Conservation (phyloP, 2,888 invertebrate species). For the Mythimna lalbum region DNA sequence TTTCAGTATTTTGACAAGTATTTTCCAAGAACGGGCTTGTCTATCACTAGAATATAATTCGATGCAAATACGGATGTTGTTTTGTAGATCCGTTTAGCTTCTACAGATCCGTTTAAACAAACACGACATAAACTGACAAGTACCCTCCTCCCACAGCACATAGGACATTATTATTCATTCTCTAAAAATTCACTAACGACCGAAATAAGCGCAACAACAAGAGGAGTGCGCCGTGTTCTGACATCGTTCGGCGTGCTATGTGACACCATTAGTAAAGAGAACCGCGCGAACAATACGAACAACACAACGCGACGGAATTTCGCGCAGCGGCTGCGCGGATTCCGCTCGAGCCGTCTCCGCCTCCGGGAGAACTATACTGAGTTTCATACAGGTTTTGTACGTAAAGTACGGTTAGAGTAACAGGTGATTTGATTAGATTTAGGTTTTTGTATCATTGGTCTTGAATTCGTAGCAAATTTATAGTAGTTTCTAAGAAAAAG, state of each 20-base stretch:
- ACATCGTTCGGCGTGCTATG: slow-evolving; percentile 85
- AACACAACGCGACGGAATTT: slow-evolving; percentile 82
- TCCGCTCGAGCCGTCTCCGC: slow-evolving; percentile 66
- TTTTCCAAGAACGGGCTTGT: too few species aligned
- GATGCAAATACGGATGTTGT: too few species aligned
- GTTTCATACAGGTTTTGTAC: slow-evolving; percentile 33
- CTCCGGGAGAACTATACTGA: slow-evolving; percentile 61
- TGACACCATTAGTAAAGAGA: slow-evolving; percentile 86
- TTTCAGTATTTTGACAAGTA: too few species aligned
- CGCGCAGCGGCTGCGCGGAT: slow-evolving; percentile 73
- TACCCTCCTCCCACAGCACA: slow-evolving; percentile 56
- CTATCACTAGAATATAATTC: too few species aligned
- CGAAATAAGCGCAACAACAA: slow-evolving; percentile 78
- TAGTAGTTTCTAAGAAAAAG: slow-evolving; percentile 22
- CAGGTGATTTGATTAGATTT: slow-evolving; percentile 14
- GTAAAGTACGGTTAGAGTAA: slow-evolving; percentile 15
- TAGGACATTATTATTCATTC: slow-evolving; percentile 64
- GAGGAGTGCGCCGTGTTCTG: slow-evolving; percentile 74
- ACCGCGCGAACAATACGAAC: slow-evolving; percentile 80
- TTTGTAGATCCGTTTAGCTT: background rate
- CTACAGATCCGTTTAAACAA: slow-evolving; percentile 1
- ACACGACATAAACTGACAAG: slow-evolving; percentile 34
- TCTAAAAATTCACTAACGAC: slow-evolving; percentile 73
- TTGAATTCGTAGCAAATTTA: background rate
- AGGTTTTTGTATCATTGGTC: slow-evolving; percentile 4